Percentiles rank a stretch among this genome's conserved stretches.
These are phyloP conservation scores for Microcebus murinus DNA, from an alignment of 2,113 vertebrate species.

Conservation along the genomic window DNA sequence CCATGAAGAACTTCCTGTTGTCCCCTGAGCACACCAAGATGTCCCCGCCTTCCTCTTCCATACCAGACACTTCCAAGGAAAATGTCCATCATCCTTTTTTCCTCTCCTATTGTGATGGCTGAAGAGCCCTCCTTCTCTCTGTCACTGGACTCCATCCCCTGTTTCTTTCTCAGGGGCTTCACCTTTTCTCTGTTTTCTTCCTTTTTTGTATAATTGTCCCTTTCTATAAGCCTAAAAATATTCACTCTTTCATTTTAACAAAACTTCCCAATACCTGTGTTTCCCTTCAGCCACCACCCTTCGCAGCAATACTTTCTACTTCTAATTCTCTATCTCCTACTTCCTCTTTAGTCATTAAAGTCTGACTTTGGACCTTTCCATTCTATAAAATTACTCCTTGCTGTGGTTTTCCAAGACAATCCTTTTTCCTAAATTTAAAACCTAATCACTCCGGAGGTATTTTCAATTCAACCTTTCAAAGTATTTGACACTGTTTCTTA, in stretches of 20 bases:
- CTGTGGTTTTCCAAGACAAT: not conserved
- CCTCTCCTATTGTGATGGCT: not conserved
- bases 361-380: not conserved
- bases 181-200: not conserved
- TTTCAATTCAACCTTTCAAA: not conserved
- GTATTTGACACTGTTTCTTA: not conserved
- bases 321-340: not conserved
- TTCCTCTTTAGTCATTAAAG: not conserved
- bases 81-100: not conserved
- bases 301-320: not conserved
- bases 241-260: not conserved
- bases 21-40: not conserved
- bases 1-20: not conserved
- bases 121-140: not conserved
- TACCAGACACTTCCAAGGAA: not conserved
- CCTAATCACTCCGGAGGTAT: not conserved
- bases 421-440: not conserved
- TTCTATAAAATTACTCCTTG: not conserved
- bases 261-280: not conserved
- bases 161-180: not conserved
- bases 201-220: not conserved
- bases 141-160: too few relatives aligned
- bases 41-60: not conserved
- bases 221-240: not conserved
- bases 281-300: not conserved